Evolutionary conservation across 2,797 vertebrate species (phyloP).

Genomic region (Rhadinocentrus ornatus): DNA sequence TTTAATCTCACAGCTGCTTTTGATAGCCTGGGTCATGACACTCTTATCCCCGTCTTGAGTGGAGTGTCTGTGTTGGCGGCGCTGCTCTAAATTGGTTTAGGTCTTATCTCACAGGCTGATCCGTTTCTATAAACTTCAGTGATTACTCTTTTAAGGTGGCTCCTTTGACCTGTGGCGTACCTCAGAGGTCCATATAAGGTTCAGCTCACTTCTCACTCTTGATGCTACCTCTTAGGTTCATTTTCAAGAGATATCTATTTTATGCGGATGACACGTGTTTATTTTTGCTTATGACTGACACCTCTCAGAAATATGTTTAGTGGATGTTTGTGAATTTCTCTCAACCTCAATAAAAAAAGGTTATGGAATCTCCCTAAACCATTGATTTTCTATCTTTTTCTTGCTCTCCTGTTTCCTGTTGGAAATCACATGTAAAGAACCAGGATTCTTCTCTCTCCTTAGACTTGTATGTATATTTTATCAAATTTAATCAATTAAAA

Average conservation of each 20-base stretch:
- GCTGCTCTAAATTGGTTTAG: background rate
- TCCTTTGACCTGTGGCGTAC: background rate
- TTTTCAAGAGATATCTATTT: background rate
- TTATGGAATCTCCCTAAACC: background rate
- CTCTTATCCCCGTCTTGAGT: background rate
- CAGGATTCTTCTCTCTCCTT: background rate
- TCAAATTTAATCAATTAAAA: background rate
- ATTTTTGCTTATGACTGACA: background rate
- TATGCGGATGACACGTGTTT: background rate
- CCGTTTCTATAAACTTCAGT: background rate
- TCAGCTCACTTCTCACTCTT: background rate
- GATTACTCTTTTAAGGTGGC: background rate
- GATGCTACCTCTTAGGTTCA: too few species aligned
- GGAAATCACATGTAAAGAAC: background rate
- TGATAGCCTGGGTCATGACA: background rate
- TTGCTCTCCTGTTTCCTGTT: too few species aligned
- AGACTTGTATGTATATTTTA: background rate
- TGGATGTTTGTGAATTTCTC: background rate
- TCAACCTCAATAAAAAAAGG: background rate
- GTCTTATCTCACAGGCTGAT: slow-evolving; percentile 7
- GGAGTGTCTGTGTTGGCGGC: background rate
- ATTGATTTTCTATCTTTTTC: background rate
- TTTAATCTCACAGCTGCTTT: slow-evolving; percentile 8
- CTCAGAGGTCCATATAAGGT: background rate
- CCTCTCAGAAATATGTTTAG: background rate